Conservation (phyloP, 2,113 vertebrate genomes). For the Tenebrosternarchus preto region DNA sequence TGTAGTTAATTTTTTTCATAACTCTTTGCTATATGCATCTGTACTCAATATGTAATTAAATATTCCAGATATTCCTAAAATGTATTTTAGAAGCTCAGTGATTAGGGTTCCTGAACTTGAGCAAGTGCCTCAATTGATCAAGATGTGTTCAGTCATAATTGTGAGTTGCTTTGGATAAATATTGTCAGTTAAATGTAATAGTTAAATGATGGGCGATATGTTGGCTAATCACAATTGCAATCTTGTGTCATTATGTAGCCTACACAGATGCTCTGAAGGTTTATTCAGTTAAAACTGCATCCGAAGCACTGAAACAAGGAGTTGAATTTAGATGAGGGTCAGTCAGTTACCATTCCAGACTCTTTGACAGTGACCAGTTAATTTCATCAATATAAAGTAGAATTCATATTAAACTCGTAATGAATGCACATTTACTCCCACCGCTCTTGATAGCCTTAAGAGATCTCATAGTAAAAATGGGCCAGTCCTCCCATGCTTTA, state of each 20-base stretch:
- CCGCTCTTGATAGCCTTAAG: slow-evolving; percentile 51
- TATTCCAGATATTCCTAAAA: neutral
- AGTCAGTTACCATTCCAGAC: slow-evolving; percentile 46
- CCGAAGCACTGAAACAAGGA: slow-evolving; percentile 60
- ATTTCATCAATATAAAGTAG: slow-evolving; percentile 46
- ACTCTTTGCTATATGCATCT: neutral
- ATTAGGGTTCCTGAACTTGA: too few relatives aligned
- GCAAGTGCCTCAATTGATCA: too few relatives aligned
- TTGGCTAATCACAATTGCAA: neutral
- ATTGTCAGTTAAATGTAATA: too few relatives aligned
- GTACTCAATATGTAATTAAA: neutral
- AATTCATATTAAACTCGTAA: slow-evolving; percentile 55
- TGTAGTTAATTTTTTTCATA: neutral
- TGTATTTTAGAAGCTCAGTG: neutral
- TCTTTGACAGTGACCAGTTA: slow-evolving; percentile 28
- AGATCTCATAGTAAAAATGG: slow-evolving; percentile 51
- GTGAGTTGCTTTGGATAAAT: too few relatives aligned
- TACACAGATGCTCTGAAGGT: too few relatives aligned
- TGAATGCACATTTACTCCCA: slow-evolving; percentile 55
- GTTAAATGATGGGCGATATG: too few relatives aligned
- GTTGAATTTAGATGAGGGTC: slow-evolving; percentile 51
- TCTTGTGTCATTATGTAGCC: neutral
- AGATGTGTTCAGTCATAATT: too few relatives aligned
- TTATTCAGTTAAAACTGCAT: slow-evolving; percentile 38
- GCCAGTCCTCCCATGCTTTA: slow-evolving; percentile 38